Evolutionary conservation across 2,888 invertebrate species (phyloP), one percentile per base, ranked within the genome.

Genomic region (Dicyrtoma fusca): DNA sequence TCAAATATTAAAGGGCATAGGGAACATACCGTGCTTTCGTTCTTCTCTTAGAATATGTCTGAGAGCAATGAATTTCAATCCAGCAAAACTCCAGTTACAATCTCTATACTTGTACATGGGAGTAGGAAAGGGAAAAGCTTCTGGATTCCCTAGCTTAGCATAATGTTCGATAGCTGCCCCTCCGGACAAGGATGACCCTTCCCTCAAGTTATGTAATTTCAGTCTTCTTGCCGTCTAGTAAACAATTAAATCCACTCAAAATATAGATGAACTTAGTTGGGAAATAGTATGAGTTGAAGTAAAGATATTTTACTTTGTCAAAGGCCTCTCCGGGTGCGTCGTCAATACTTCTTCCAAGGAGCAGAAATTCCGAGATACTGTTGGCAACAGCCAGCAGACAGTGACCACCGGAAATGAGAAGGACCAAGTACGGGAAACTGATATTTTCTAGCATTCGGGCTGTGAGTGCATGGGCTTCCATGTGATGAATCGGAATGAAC

Each of bases 401-500:
- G 83, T 98, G 96, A 0, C 97, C 97, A 57, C 98, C 98, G 81
- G 97, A 97, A 79, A 95, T 89, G 25, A 98, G 86, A 25, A 98
- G 85, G 55, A 92, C 92, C 73, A 98, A 84, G 84, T 91, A 98
- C 25, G 98, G 98, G 86, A 92, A 97, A 71, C 89, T 85, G 64
- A 95, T 85, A 80, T 88, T 84, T 72, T 89, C 83, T 19, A 87
- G 85, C 89, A 97, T 90, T 82, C 97, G 88, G 23, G 89, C 90
- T 17, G 92, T 92, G 72, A 99, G 85, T 4, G 98, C 96, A 86
- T 99, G 75, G 1, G 99, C 98, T 86, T 97, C 92, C 99, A 99
- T 99, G 81, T 99, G 99, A 86, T 99, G 98, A 73, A 99, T 90
- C 10, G 98, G 96, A 82, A 99, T 92, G 76, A 98, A 85, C 0